These are phyloP conservation scores for Eupithecia tripunctaria DNA, from an alignment of 2,888 invertebrate species.

Conservation along the genomic window DNA sequence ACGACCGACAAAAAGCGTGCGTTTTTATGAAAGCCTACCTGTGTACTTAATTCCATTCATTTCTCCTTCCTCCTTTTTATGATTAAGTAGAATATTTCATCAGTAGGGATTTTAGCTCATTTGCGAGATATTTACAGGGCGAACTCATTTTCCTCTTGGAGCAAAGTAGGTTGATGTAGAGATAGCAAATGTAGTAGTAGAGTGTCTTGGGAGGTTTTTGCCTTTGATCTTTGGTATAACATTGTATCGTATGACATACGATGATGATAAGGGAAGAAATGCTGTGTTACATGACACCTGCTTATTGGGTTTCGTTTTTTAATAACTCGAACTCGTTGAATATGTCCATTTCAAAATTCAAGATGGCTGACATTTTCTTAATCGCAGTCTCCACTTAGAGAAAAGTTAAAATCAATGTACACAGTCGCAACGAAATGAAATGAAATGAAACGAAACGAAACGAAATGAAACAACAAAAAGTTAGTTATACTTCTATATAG, in stretches of 20 bases:
- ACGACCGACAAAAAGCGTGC: not conserved
- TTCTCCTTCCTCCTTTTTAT: slow-evolving; percentile 5
- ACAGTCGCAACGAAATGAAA: no score
- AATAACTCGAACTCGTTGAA: no score
- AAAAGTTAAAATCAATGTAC: no score
- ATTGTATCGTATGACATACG: no score
- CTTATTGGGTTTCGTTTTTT: no score
- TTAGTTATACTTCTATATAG: no score
- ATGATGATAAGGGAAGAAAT: not conserved
- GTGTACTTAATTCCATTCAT: slow-evolving; percentile 22
- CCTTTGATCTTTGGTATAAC: not conserved
- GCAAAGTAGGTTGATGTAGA: not conserved
- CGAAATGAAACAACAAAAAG: no score
- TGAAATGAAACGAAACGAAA: no score
- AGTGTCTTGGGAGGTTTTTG: not conserved
- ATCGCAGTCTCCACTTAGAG: no score
- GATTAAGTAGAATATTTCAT: slow-evolving; percentile 20
- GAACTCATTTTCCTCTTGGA: slow-evolving; percentile 8
- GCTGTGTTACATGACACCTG: no score
- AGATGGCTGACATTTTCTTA: no score
- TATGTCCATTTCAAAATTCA: no score
- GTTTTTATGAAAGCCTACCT: not conserved
- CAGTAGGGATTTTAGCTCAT: slow-evolving; percentile 11
- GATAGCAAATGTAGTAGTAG: not conserved
- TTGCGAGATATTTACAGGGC: not conserved